phyloP scores from a whole-genome alignment of 2,797 vertebrate genomes.

The Gymnoscopelus braueri region DNA sequence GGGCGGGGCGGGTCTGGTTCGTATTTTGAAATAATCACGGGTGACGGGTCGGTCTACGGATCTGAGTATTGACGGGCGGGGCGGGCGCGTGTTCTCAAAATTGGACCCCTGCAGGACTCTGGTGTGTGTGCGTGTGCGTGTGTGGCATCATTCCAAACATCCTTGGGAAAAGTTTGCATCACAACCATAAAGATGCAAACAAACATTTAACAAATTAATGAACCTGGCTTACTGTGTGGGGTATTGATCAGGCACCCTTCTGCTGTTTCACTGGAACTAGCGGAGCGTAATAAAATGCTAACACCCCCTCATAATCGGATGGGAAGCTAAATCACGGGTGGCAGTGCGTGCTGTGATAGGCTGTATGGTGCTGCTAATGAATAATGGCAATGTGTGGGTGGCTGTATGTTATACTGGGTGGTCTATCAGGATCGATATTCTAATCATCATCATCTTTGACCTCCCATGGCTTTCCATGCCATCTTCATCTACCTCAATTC shows the following conservation, averaged over 20 bases:
- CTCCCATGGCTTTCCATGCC: constrained; percentile 15
- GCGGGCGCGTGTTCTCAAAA: too few relatives aligned
- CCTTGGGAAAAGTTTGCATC: constrained; percentile 47
- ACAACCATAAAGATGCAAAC: constrained; percentile 50
- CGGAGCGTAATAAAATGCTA: constrained; percentile 76
- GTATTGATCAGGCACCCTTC: constrained; percentile 73
- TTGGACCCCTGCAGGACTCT: too few relatives aligned
- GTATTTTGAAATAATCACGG: too few relatives aligned
- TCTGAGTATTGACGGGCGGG: too few relatives aligned
- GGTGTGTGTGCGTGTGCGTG: not conserved
- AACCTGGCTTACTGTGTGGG: constrained; percentile 72
- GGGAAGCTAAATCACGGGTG: constrained; percentile 77
- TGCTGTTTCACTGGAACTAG: constrained; percentile 68
- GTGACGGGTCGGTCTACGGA: too few relatives aligned
- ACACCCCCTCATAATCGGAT: constrained; percentile 79
- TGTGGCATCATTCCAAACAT: constrained; percentile 45
- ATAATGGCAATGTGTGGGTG: constrained; percentile 72
- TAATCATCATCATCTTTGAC: constrained; percentile 62
- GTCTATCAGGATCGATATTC: constrained; percentile 67
- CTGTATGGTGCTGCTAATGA: constrained; percentile 67
- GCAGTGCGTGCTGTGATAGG: constrained; percentile 69
- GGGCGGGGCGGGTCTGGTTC: too few relatives aligned
- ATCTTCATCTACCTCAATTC: constrained; percentile 3
- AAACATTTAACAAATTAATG: constrained; percentile 76
- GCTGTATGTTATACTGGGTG: constrained; percentile 71